Conservation (phyloP, 1,140 invertebrate genomes). For the Gonioctena quinquepunctata region DNA sequence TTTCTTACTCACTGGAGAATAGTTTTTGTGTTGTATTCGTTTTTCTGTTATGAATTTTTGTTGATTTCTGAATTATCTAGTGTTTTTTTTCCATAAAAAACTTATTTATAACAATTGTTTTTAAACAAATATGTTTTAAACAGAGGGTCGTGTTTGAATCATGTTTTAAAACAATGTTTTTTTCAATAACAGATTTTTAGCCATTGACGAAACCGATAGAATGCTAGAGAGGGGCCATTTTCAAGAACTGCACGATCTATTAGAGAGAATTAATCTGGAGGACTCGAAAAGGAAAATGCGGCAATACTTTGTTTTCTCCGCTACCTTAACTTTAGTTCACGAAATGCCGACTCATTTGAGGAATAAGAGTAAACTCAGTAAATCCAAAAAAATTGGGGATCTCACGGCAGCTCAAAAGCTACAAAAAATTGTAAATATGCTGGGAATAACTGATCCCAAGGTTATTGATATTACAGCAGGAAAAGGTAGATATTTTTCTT, state of each 20-base stretch:
- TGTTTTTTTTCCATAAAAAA: too few relatives aligned
- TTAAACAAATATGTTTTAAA: too few relatives aligned
- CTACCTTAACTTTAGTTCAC: slow-evolving; percentile 91
- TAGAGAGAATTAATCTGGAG: slow-evolving; percentile 80
- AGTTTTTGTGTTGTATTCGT: too few relatives aligned
- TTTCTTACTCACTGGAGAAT: too few relatives aligned
- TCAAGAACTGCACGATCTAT: slow-evolving; percentile 82
- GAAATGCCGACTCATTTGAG: slow-evolving; percentile 77
- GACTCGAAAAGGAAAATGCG: slow-evolving; percentile 63
- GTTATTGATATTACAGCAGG: slow-evolving; percentile 90
- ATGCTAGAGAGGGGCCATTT: slow-evolving; percentile 98
- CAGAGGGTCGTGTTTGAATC: too few relatives aligned
- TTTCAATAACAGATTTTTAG: slow-evolving; percentile 70
- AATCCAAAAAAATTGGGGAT: slow-evolving; percentile 65
- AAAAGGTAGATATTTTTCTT: slow-evolving; percentile 59
- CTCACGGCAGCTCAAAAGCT: slow-evolving; percentile 73
- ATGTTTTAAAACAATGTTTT: not conserved
- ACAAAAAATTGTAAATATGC: slow-evolving; percentile 69
- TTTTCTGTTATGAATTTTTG: too few relatives aligned
- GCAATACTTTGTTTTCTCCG: slow-evolving; percentile 97
- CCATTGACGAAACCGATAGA: slow-evolving; percentile 97
- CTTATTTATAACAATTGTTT: too few relatives aligned
- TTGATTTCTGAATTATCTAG: too few relatives aligned
- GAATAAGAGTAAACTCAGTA: slow-evolving; percentile 62
- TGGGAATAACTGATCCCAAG: slow-evolving; percentile 88